Percentiles rank a stretch among this genome's conserved stretches.
Conservation (phyloP, 2,113 vertebrate species). For the Hucho hucho region DNA sequence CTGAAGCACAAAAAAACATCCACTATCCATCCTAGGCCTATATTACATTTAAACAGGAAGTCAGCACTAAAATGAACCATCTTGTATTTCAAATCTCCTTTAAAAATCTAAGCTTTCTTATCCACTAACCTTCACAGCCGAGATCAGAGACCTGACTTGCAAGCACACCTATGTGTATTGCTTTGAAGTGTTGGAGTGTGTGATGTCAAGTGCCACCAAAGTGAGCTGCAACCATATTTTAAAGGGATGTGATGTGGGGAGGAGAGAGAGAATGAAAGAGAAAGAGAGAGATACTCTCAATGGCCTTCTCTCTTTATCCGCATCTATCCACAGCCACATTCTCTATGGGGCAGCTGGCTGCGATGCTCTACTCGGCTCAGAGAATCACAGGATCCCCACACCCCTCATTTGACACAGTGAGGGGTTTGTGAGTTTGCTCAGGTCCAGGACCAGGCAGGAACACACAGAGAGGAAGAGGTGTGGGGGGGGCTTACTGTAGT, state of each 20-base stretch:
- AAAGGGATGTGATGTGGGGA: not conserved
- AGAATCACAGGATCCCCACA: constrained; percentile 39
- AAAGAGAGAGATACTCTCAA: constrained; percentile 21
- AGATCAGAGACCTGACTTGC: not conserved
- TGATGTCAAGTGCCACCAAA: constrained; percentile 2
- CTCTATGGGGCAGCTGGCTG: not conserved
- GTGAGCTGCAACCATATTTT: constrained; percentile 1
- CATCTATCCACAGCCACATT: not conserved
- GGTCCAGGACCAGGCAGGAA: constrained; percentile 9
- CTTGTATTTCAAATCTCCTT: not conserved
- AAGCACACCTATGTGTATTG: not conserved
- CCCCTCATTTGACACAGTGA: constrained; percentile 31
- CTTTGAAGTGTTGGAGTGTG: constrained; percentile 7
- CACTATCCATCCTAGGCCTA: not conserved
- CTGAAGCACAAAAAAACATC: not conserved
- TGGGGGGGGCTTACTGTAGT: constrained; percentile 46
- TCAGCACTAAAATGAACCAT: not conserved
- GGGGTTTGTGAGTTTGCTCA: constrained; percentile 27
- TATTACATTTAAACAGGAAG: not conserved
- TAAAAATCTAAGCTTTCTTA: not conserved
- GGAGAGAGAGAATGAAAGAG: constrained; percentile 10
- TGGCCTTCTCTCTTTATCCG: constrained; percentile 6
- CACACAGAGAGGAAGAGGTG: not conserved
- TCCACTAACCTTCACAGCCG: not conserved
- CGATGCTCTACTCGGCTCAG: constrained; percentile 11